Evolutionary conservation across 2,113 vertebrate species (phyloP).

Genomic region (Peromyscus californicus): DNA sequence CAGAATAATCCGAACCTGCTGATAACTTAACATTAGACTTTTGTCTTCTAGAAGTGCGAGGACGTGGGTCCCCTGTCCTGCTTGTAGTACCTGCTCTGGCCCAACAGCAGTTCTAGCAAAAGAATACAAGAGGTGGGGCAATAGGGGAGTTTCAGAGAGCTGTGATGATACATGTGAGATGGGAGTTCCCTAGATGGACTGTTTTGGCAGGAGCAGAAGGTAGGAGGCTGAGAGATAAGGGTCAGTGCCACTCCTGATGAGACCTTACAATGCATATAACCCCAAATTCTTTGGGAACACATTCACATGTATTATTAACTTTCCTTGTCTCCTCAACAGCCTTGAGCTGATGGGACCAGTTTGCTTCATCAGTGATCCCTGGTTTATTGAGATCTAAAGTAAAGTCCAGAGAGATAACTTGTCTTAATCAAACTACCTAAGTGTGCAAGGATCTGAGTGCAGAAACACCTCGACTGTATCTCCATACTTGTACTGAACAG

Average conservation of each 20-base stretch:
- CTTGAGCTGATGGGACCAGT: neutral
- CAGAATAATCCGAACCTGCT: neutral
- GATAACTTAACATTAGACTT: neutral
- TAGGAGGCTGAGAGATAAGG: neutral
- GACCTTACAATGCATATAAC: neutral
- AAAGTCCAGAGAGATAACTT: conserved; percentile 21
- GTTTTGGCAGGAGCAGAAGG: neutral
- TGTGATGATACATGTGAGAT: neutral
- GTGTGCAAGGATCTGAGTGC: neutral
- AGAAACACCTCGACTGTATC: conserved; percentile 3
- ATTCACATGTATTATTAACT: neutral
- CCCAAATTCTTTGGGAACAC: neutral
- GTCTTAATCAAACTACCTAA: conserved; percentile 30
- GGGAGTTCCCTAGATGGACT: neutral
- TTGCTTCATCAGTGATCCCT: neutral
- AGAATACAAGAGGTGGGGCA: neutral
- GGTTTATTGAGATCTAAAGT: conserved; percentile 44
- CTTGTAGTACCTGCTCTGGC: neutral
- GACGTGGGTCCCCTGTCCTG: neutral
- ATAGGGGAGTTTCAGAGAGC: neutral
- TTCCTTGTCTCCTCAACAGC: neutral
- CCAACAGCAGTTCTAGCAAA: neutral
- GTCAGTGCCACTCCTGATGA: neutral
- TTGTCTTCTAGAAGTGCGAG: neutral
- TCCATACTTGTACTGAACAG: conserved; percentile 12